Conservation (phyloP, 2,888 invertebrate species). For the Nasonia oneida region DNA sequence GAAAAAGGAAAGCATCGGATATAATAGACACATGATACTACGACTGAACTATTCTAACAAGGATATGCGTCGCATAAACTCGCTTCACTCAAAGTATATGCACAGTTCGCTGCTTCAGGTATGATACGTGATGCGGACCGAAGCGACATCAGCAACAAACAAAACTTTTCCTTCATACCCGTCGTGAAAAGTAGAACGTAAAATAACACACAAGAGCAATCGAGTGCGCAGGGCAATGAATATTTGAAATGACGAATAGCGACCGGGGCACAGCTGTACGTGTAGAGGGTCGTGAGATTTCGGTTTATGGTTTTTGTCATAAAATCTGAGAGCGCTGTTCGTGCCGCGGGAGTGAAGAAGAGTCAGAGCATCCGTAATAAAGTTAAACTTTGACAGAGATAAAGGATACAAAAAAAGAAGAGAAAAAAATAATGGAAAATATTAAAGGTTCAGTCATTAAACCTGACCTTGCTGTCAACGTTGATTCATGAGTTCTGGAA, state of each 20-base stretch:
- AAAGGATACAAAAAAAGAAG: not conserved
- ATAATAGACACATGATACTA: not conserved
- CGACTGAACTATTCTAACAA: no score
- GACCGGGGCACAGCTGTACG: not conserved
- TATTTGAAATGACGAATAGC: slow-evolving; percentile 29
- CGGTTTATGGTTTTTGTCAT: not conserved
- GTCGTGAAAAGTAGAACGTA: not conserved
- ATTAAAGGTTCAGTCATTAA: not conserved
- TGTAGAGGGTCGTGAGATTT: no score
- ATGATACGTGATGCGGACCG: not conserved
- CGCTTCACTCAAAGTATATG: not conserved
- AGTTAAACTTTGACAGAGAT: not conserved
- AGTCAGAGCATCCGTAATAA: not conserved
- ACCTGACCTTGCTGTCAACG: not conserved
- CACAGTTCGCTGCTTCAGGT: not conserved
- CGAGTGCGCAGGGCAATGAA: slow-evolving; percentile 18
- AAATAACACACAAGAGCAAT: slow-evolving; percentile 6
- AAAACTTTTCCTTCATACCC: not conserved
- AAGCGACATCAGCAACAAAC: not conserved
- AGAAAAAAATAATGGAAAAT: not conserved
- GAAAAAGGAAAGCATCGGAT: not conserved
- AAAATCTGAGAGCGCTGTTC: slow-evolving; percentile 6
- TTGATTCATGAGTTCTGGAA: not conserved
- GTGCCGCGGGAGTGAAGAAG: not conserved
- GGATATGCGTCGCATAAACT: no score